Conservation (phyloP, 2,797 vertebrate species). For the Melopsittacus undulatus region DNA sequence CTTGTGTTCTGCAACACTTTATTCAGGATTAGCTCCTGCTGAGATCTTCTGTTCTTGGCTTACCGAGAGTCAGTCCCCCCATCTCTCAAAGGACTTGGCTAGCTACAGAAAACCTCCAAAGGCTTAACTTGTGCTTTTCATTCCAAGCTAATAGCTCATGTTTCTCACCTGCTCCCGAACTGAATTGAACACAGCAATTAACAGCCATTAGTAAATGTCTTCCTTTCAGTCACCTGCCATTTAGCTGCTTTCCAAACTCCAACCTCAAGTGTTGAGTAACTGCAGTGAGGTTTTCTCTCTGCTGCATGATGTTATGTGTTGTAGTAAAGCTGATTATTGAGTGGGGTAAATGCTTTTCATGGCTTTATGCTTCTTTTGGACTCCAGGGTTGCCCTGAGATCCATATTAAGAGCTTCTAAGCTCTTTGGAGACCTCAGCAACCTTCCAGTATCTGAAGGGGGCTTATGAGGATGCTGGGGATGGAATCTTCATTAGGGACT, state of each 20-base stretch:
- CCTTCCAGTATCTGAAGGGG: no score
- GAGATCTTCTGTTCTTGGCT: background rate
- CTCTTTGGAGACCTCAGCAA: no score
- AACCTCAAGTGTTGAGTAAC: background rate
- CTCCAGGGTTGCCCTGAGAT: background rate
- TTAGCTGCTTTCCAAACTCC: background rate
- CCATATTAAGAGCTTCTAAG: background rate
- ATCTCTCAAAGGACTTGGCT: background rate
- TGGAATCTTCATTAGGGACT: no score
- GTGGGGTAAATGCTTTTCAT: background rate
- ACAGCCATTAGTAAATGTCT: background rate
- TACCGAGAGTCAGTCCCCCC: background rate
- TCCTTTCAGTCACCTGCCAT: background rate
- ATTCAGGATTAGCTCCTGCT: constrained; percentile 20
- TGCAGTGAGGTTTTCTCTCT: background rate
- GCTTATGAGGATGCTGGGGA: no score
- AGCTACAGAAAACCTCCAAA: background rate
- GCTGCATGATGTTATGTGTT: background rate
- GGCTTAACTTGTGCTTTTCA: background rate
- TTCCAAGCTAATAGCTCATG: background rate
- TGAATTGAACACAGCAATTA: background rate
- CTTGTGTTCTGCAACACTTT: background rate
- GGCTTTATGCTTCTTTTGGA: background rate
- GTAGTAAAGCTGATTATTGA: background rate
- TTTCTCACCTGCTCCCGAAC: background rate